Base-by-base conservation (phyloP, 2,797 vertebrate genomes). In the Chaunax sp. region DNA sequence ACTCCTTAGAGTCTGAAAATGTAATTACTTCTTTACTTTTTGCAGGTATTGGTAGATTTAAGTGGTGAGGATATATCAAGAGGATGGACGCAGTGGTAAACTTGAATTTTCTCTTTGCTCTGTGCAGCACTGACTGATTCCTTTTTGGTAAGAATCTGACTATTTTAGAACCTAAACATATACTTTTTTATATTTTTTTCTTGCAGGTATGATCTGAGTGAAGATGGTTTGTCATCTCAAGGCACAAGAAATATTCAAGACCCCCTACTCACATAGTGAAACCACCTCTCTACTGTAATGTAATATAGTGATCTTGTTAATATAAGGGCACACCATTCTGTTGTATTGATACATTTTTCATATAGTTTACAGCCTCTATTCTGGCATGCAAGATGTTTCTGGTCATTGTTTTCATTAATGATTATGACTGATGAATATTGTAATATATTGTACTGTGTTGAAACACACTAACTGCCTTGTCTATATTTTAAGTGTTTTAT, bases 41-140 rank as follows among this genome's bases (percentile, higher is more conserved):
- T 59, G 12, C 89, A 99, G 98, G 89, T 96, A 67, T 60, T 97
- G 77, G 95, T 99, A 73, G 93, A 96, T 89, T 90, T 99, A 88
- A 94, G 94, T 64, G 93, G 94, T 41, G 97, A 98, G 56, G 98
- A 98, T 44, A 96, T 98, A 72, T 86, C 94, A 65, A 96, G 94
- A 94, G 97, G 97, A 90, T 96, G 93, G 92, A 99, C 97, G 45
- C 95, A 96, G 73, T 99, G 98, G 98, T 99, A 90, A 94, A 88
- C 60, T 26, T 49, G 3, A 3, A 3, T 53, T 66, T 59, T n/a
- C 47, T 67, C 3, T 22, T 30, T 43, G 6, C 3, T 6, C 18
- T 55, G 0, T 35, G 1, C n/a, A 43, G 33, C 37, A 28, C 13
- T 47, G 2, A 55, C 3, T 16, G 11, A 47, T 41, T 52, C 50